Evolutionary conservation across 2,113 vertebrate genomes (phyloP).

Genomic region (Carettochelys insculpta): DNA sequence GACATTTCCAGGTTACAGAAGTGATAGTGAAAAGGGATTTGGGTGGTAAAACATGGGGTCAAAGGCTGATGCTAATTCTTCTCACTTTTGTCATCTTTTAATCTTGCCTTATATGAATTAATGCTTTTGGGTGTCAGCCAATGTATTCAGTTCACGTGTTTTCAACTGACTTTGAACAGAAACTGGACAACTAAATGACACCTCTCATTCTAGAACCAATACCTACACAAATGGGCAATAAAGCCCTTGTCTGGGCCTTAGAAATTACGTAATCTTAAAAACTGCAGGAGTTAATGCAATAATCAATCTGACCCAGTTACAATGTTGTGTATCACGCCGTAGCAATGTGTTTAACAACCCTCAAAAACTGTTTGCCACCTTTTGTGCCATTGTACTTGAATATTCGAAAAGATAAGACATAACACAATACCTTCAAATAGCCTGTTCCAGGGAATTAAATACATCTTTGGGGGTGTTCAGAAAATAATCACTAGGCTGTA

Average conservation of each 20-base stretch:
- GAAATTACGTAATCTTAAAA: neutral
- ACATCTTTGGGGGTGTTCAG: neutral
- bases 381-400: neutral
- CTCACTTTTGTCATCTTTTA: neutral
- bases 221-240: rapidly evolving
- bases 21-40: neutral
- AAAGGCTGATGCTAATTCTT: neutral
- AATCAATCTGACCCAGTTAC: neutral
- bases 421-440: neutral
- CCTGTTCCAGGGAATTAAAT: neutral
- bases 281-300: neutral
- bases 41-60: neutral
- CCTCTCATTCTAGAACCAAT: neutral
- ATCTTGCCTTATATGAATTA: neutral
- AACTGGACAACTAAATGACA: neutral
- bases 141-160: neutral
- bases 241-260: rapidly evolving
- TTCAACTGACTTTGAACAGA: neutral
- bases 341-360: neutral
- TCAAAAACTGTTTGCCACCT: neutral
- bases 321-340: neutral
- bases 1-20: neutral
- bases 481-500: too few species aligned
- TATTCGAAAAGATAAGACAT: neutral
- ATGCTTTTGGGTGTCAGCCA: neutral